phyloP scores from a whole-genome alignment of 2,888 invertebrate genomes.

The Pristionchus fissidentatus region DNA sequence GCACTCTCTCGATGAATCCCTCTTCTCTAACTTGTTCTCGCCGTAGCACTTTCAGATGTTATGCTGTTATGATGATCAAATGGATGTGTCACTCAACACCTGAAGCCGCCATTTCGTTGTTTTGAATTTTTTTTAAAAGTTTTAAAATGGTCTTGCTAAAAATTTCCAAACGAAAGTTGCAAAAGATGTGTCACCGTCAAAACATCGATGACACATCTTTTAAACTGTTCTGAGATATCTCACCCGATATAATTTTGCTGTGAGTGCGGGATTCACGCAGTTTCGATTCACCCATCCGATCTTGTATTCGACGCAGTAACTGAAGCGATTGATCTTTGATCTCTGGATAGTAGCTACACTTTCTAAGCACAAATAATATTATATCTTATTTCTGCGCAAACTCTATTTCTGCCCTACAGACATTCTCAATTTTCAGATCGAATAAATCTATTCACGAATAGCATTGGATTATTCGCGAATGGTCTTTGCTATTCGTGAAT shows the following conservation, averaged over 20 bases:
- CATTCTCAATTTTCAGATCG: too few species aligned
- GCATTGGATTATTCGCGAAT: neutral
- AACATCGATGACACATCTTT: neutral
- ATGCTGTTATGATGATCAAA: too few species aligned
- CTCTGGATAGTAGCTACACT: neutral
- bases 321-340: constrained; percentile 51
- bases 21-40: too few species aligned
- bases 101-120: too few species aligned
- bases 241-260: constrained; percentile 52
- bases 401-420: too few species aligned
- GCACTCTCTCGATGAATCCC: too few species aligned
- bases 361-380: too few species aligned
- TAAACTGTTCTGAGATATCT: neutral
- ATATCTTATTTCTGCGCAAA: too few species aligned
- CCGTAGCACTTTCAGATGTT: too few species aligned
- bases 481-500: neutral
- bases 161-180: neutral
- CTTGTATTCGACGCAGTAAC: constrained; percentile 71
- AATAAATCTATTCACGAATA: neutral
- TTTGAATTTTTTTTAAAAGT: too few species aligned
- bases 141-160: neutral
- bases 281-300: constrained; percentile 72
- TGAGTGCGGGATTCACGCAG: constrained; percentile 61
- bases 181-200: neutral
- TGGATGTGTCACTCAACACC: too few species aligned